Evolutionary conservation across 2,797 vertebrate genomes (phyloP), one percentile per base, ranked within the genome.

Genomic region (Hylomyscus alleni): DNA sequence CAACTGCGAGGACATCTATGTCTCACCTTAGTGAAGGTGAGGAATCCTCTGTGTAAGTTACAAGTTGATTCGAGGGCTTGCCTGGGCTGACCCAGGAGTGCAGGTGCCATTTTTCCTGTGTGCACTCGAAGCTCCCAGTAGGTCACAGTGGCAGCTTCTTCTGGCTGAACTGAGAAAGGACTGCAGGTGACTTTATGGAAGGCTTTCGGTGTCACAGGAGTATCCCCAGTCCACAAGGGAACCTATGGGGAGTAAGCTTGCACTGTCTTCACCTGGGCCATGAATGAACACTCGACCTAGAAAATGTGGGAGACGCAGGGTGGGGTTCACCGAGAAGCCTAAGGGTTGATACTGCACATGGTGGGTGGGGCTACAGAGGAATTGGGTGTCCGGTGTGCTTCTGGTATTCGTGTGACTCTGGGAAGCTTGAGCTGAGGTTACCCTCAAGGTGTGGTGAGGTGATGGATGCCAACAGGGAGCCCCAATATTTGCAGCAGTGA

Each of bases 301-400:
- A 29, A 72, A 87, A 81, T 19, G 31, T 60, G 44, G 22, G 54
- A 62, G 82, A 40, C 15, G 40, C 37, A 76, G 82, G 1, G 0
- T 3, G 56, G 37, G 52, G 44, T 34, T 93, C 83, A 77, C 26
- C 44, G 24, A 84, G 85, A 40, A 81, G 60, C 67, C 81, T 15
- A 69, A 62, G 15, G 72, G 24, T 3, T 56, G 62, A 82, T 44
- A 2, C 14, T 2, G 0, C 5, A 34, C 4, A 10, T 19, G 0
- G 17, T n/a, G 54, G 50, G 29, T 19, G 65, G 54, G 89, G 15
- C 31, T 44, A 34, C 69, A 69, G 85, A 69, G 19, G 65, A 58
- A 85, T 26, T 13, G 13, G 22, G 37, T 3, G 31, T 73, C 44
- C 20, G 5, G 22, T 1, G 6, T 52, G 14, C 0, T 0, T 0